Conservation (phyloP, 2,888 invertebrate species). For the Notocelia uddmanniana region DNA sequence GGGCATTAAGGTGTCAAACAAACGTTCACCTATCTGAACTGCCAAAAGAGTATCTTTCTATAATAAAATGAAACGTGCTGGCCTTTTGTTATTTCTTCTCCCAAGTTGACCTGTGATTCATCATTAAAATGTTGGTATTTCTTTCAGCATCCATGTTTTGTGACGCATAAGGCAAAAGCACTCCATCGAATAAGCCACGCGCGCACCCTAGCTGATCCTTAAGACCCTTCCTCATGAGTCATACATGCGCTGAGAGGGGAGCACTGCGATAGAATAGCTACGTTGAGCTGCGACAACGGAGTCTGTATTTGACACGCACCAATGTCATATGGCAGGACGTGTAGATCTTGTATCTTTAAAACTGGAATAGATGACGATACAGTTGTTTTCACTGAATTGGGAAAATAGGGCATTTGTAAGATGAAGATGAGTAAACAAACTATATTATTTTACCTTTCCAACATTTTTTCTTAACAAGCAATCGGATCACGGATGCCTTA, state of each 20-base stretch:
- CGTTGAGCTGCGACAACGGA: background rate
- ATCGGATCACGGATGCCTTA: no score
- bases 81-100: background rate
- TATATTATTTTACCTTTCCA: no score
- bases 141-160: background rate
- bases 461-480: no score
- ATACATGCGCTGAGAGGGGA: conserved; percentile 11
- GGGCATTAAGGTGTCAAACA: no score
- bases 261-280: background rate
- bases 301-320: background rate
- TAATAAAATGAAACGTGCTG: no score
- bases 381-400: no score
- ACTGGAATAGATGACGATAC: background rate
- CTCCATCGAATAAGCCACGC: background rate
- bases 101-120: background rate
- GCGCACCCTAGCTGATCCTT: conserved; percentile 20
- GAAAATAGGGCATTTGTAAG: no score
- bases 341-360: background rate
- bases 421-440: no score
- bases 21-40: no score
- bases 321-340: background rate
- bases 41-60: no score
- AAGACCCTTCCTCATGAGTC: conserved; percentile 23
- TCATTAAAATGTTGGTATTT: background rate
- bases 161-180: background rate